These are phyloP conservation scores for Paratrypauchen microcephalus DNA, from an alignment of 2,797 vertebrate genomes.

Conservation along the genomic window DNA sequence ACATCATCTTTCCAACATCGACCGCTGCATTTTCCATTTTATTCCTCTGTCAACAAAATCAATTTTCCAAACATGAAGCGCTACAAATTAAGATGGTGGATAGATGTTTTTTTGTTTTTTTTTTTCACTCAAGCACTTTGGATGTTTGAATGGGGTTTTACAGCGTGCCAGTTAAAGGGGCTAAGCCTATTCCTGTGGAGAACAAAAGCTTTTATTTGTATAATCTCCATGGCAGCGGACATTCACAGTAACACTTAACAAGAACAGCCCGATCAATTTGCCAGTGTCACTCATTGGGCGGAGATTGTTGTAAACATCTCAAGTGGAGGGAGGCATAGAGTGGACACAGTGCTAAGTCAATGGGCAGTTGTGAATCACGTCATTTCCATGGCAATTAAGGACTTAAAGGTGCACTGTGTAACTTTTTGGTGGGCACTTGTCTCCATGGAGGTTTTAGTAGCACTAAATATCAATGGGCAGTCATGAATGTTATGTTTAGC, in stretches of 20 bases:
- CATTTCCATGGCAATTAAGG: no score
- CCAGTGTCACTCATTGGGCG: conserved; percentile 72
- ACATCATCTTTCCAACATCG: conserved; percentile 34
- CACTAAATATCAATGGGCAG: no score
- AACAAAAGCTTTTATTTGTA: conserved; percentile 50
- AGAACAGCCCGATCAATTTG: conserved; percentile 70
- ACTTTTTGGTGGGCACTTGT: no score
- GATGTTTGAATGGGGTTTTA: conserved; percentile 42
- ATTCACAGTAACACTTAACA: conserved; percentile 73
- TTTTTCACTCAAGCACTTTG: conserved; percentile 28
- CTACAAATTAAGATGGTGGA: conserved; percentile 26
- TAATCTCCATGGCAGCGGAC: conserved; percentile 70
- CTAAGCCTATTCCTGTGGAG: conserved; percentile 30
- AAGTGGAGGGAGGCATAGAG: conserved; percentile 55
- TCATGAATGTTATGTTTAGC: no score
- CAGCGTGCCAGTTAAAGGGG: conserved; percentile 28
- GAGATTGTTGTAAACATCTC: conserved; percentile 76
- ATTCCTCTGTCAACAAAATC: conserved; percentile 31
- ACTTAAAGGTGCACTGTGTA: no score
- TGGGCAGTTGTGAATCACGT: conserved; percentile 67
- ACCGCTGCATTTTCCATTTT: conserved; percentile 33
- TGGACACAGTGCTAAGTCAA: conserved; percentile 25
- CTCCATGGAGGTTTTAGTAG: no score
- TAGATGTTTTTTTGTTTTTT: not conserved
- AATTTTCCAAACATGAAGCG: conserved; percentile 15